phyloP scores from a whole-genome alignment of 2,113 vertebrate species.

The Echinops telfairi region DNA sequence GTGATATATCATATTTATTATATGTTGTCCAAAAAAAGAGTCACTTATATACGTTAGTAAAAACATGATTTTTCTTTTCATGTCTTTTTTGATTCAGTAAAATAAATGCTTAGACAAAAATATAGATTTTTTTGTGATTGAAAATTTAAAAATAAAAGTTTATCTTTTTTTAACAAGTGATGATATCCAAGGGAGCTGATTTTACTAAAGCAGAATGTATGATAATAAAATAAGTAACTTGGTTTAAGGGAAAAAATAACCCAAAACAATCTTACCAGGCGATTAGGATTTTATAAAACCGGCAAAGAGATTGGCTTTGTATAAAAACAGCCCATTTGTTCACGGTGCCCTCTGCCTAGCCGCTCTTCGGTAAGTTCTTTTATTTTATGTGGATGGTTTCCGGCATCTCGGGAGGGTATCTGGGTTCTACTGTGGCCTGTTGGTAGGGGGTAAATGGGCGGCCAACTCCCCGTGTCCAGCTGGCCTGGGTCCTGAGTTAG shows the following conservation, averaged over 20 bases:
- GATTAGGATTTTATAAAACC: slow-evolving; percentile 60
- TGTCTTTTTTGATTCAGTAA: slow-evolving; percentile 89
- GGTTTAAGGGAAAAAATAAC: slow-evolving; percentile 54
- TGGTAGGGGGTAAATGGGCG: not conserved
- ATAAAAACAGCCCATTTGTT: slow-evolving; percentile 36
- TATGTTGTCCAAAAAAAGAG: slow-evolving; percentile 88
- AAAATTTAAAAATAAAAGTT: slow-evolving; percentile 91
- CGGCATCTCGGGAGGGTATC: not conserved
- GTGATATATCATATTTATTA: slow-evolving; percentile 94
- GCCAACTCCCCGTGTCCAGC: not conserved
- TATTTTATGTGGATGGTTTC: slow-evolving; percentile 24
- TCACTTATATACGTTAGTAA: slow-evolving; percentile 89
- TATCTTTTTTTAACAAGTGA: slow-evolving; percentile 90
- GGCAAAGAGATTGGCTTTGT: slow-evolving; percentile 25
- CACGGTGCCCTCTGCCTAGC: not conserved
- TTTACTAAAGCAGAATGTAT: slow-evolving; percentile 76
- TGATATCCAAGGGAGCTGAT: slow-evolving; percentile 86
- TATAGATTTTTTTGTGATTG: slow-evolving; percentile 88
- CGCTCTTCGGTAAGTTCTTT: slow-evolving; percentile 14
- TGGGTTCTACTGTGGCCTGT: not conserved
- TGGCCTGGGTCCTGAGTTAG: no score
- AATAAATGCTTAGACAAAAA: slow-evolving; percentile 92
- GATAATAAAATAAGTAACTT: slow-evolving; percentile 41
- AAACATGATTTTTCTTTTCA: slow-evolving; percentile 86
- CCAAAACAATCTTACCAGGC: not conserved